Base-by-base conservation (phyloP, 1,140 invertebrate genomes). In the Drosophila albomicans region DNA sequence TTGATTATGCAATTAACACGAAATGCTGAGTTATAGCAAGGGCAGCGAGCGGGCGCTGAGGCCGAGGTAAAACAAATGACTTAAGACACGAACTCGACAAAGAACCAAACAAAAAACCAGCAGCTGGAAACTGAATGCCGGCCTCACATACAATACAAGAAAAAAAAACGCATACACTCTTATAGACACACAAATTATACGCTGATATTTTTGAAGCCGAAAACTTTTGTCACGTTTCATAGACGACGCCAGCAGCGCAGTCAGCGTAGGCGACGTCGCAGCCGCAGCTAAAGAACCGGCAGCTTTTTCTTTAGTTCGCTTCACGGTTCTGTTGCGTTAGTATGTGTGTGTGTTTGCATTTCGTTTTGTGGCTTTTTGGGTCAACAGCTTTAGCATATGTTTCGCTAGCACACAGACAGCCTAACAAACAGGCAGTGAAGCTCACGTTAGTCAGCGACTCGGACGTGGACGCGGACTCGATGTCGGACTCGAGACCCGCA, bases 361-460 rank as follows among this genome's bases (percentile, higher is more conserved):
- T 89, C 78, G 81, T 88, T 89, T 89, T 81, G 85, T 84, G 71
- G 81, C 81, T 89, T 89, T 89, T 89, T 89, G 81, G 85, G 85
- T 89, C 85, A 89, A 85, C 85, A 73, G 74, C 85, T 89, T 54
- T 89, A 85, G 85, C 85, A 89, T 89, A 84, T 89, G 85, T 88
- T 88, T 88, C 64, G 84, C 82, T 78, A 85, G 74, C 58, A 68
- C 73, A 69, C 71, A 35, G 59, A 35, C 59, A 65, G 82, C 75
- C 78, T 86, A 78, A 78, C 78, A 85, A 85, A 30, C 54, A 81
- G 73, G 69, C 77, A 48, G 54, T n/a, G 11, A 43, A 56, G 43
- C 28, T 52, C 51, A 15, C 20, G 25, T 32, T 52, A 52, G 63
- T 28, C 62, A 54, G 16, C 13, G 52, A 58, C 13, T 28, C 45